These are phyloP conservation scores for Synanthedon vespiformis DNA, from an alignment of 2,888 invertebrate species.

Conservation along the genomic window DNA sequence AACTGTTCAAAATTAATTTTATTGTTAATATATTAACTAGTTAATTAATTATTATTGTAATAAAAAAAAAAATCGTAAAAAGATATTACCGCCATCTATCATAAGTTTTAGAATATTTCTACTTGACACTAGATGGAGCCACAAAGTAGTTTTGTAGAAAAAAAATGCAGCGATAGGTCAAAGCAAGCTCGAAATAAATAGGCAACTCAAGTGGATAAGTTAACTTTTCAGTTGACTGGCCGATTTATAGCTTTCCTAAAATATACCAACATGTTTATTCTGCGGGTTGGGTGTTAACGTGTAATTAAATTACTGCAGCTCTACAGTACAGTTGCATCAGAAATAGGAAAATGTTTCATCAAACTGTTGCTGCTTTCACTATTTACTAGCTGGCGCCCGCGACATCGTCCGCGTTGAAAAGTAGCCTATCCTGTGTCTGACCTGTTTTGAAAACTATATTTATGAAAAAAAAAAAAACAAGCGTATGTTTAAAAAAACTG, in stretches of 20 bases:
- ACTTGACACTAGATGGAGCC: constrained; percentile 26
- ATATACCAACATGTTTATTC: constrained; percentile 29
- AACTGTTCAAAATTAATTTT: too few relatives aligned
- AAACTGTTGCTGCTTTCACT: too few relatives aligned
- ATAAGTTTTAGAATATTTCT: constrained; percentile 8
- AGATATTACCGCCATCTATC: too few relatives aligned
- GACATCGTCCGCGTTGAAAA: too few relatives aligned
- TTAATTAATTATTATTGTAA: too few relatives aligned
- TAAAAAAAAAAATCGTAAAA: too few relatives aligned
- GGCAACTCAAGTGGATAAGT: constrained; percentile 14
- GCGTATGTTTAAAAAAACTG: too few relatives aligned
- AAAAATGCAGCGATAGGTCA: constrained; percentile 2
- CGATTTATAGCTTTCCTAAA: constrained; percentile 34
- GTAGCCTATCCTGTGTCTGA: too few relatives aligned
- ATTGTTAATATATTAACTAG: too few relatives aligned
- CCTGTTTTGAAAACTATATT: too few relatives aligned
- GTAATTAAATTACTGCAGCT: background rate
- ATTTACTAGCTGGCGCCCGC: too few relatives aligned
- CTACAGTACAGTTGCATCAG: constrained; percentile 6
- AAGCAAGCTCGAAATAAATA: constrained; percentile 11
- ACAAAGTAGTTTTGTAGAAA: background rate
- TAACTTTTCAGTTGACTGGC: constrained; percentile 32
- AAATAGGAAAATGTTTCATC: background rate
- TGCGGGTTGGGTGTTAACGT: constrained; percentile 13
- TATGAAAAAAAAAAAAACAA: too few relatives aligned